These are phyloP conservation scores for Malurus splendens DNA, from an alignment of 2,797 vertebrate species.

Conservation along the genomic window DNA sequence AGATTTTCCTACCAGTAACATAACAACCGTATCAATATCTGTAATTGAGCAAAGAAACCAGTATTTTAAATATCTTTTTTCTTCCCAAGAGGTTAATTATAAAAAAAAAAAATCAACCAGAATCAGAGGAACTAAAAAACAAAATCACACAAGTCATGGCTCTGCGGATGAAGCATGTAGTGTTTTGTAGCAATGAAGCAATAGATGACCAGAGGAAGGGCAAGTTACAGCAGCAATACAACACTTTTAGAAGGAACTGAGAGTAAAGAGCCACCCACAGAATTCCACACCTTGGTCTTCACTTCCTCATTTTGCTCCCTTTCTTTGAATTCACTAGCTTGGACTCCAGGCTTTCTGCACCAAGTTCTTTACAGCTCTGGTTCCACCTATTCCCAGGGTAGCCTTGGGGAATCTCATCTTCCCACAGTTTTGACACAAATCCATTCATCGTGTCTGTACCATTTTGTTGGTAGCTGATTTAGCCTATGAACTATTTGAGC, in stretches of 20 bases:
- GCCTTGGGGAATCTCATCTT: not conserved
- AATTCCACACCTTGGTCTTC: not conserved
- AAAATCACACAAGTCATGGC: not conserved
- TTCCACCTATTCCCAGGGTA: not conserved
- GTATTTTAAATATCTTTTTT: not conserved
- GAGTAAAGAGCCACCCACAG: not conserved
- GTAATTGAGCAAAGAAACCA: not conserved
- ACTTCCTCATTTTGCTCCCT: not conserved
- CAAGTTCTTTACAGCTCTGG: not conserved
- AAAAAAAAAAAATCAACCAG: not conserved
- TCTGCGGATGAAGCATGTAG: not conserved
- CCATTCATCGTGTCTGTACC: fast-evolving
- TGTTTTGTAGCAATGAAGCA: not conserved
- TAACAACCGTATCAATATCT: not conserved
- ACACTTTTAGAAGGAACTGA: not conserved
- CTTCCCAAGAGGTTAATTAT: not conserved
- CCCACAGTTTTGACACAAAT: not conserved
- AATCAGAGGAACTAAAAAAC: not conserved
- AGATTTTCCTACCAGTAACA: slow-evolving; percentile 11
- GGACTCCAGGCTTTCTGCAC: not conserved
- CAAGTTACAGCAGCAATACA: not conserved
- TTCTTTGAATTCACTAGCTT: not conserved
- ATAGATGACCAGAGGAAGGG: not conserved
- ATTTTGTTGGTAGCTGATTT: not conserved
- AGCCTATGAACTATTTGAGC: fast-evolving